Evolutionary conservation across 2,888 invertebrate species (phyloP).

Genomic region (Dorcus hopei): DNA sequence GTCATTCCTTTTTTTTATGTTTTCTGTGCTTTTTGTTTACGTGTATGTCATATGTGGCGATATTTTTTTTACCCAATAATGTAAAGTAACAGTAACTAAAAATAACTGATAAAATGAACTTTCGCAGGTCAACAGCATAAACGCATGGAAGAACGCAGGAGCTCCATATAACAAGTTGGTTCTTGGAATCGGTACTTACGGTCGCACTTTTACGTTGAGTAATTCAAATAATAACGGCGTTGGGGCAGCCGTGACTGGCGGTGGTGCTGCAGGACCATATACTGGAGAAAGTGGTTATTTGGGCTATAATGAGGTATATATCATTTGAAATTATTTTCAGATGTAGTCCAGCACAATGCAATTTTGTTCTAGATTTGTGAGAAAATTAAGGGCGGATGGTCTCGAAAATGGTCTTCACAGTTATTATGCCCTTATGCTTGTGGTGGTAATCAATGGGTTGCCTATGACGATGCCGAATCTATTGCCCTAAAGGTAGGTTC

Average conservation of each 20-base stretch:
- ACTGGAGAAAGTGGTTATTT: slow-evolving; percentile 38
- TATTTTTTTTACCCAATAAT: too few species aligned
- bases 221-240: too few species aligned
- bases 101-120: too few species aligned
- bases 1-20: slow-evolving; percentile 12
- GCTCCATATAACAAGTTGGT: slow-evolving; percentile 61
- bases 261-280: slow-evolving; percentile 58
- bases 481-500: slow-evolving; percentile 41
- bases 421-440: too few species aligned
- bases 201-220: slow-evolving; percentile 36
- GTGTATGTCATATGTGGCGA: neutral
- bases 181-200: slow-evolving; percentile 69
- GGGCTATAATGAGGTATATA: too few species aligned
- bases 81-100: too few species aligned
- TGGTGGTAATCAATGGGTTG: slow-evolving; percentile 39
- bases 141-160: slow-evolving; percentile 55
- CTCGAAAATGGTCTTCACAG: too few species aligned
- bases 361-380: too few species aligned
- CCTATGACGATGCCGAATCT: slow-evolving; percentile 46
- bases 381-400: too few species aligned
- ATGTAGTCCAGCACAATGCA: too few species aligned
- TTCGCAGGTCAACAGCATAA: slow-evolving; percentile 35
- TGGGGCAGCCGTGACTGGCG: too few species aligned
- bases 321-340: too few species aligned
- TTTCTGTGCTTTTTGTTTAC: neutral